Evolutionary conservation across 2,888 invertebrate species (phyloP), one percentile per base, ranked within the genome.

Genomic region (Anoplius nigerrimus): DNA sequence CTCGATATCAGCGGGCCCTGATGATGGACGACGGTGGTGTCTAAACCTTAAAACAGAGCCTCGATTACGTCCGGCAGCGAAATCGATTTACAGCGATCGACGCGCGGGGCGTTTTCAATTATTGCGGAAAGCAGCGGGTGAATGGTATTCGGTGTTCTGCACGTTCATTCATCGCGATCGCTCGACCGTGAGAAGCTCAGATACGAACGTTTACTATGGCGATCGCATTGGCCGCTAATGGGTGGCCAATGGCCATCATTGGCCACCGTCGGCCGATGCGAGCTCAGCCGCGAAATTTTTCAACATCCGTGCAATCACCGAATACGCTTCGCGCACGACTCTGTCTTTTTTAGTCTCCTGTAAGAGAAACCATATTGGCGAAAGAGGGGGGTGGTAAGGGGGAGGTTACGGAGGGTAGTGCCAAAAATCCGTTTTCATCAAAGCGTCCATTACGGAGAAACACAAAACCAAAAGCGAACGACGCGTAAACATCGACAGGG

Each of bases 1-100:
- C 93, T 94, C 78, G 93, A 93, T 72, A 94, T 90, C 59, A 91
- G 88, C 67, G 93, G 91, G 34, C 86, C 88, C 53, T 90, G 89
- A 63, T 89, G 89, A 70, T 82, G 83, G 43, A 85, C 79, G 53
- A 87, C 86, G n/a, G 84, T 78, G 42, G 82, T 78, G 74, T 85
- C 86, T 69, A 76, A 73, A 78, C 83, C 88, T 87, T 82, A 67
- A 82, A 87, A 82, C 79, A 75, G 68, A 80, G 34, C 11, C 6
- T 13, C 34, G 34, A 34, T 34, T 34, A 34, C 34, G 34, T 34
- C 34, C 11, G 6, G 6, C 11, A 34, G 11, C 34, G 34, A 34
- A 6, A n/a, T n/a, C n/a, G n/a, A 34, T 34, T 34, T 34, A 34
- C 8, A 34, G 8, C 34, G 6, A 34, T 34, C 34, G 8, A 11